Percentiles rank a stretch among this genome's conserved stretches.
Conservation (phyloP, 2,888 invertebrate species). For the Polietes domitor region DNA sequence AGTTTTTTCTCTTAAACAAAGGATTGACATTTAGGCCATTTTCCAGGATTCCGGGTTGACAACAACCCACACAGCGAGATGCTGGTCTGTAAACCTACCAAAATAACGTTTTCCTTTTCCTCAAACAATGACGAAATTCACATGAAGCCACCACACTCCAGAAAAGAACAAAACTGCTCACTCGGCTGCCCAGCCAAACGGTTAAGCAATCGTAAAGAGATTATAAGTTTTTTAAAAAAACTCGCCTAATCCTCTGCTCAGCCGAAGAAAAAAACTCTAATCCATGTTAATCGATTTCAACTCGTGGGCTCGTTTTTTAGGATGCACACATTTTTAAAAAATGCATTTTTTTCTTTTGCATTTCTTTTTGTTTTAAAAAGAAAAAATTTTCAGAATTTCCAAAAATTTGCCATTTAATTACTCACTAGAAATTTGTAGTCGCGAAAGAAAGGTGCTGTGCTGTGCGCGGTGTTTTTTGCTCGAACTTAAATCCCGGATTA, state of each 20-base stretch:
- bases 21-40: constrained; percentile 54
- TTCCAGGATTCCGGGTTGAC: constrained; percentile 54
- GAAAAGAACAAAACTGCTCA: background rate
- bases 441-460: constrained; percentile 38
- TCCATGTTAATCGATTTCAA: constrained; percentile 22
- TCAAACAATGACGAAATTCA: background rate
- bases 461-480: constrained; percentile 39
- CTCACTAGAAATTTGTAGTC: background rate
- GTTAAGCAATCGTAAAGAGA: constrained; percentile 42
- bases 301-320: background rate
- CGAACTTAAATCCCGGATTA: constrained; percentile 34
- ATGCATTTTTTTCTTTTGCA: background rate
- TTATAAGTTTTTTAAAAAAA: constrained; percentile 34
- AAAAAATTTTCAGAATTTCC: background rate
- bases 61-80: background rate
- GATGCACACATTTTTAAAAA: background rate
- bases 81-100: background rate
- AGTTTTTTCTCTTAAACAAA: constrained; percentile 40
- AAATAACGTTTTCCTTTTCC: background rate
- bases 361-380: background rate
- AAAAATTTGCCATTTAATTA: constrained; percentile 12
- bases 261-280: background rate
- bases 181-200: background rate
- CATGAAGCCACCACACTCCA: background rate
- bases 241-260: constrained; percentile 7